Evolutionary conservation across 2,797 vertebrate genomes (phyloP).

Genomic region (Sciurus vulgaris): DNA sequence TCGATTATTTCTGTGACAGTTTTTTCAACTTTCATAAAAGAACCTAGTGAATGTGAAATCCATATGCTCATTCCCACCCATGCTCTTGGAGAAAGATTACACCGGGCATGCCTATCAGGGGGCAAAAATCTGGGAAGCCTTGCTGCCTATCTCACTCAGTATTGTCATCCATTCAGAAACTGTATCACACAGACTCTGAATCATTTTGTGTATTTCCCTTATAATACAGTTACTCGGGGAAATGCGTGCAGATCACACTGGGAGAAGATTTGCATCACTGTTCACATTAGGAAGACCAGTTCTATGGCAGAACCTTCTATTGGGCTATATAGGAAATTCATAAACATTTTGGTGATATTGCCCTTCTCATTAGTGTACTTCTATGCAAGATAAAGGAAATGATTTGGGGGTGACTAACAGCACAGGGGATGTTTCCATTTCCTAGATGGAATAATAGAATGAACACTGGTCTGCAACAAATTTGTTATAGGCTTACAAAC

Average conservation of each 20-base stretch:
- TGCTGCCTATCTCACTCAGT: neutral
- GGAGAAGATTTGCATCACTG: neutral
- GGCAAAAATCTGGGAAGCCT: neutral
- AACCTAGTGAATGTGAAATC: neutral
- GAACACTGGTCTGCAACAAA: neutral
- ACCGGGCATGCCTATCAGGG: neutral
- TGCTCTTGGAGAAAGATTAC: neutral
- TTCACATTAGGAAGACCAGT: neutral
- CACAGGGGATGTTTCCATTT: neutral
- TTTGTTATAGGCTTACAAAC: fast-evolving
- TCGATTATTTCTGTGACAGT: neutral
- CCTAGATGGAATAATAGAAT: neutral
- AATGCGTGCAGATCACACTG: fast-evolving
- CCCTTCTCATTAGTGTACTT: neutral
- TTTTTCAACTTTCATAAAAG: neutral
- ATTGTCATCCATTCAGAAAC: neutral
- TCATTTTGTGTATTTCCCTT: neutral
- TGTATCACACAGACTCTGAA: neutral
- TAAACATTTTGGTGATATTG: neutral
- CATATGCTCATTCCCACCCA: neutral
- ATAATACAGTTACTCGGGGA: neutral
- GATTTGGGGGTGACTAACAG: neutral
- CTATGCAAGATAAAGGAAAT: neutral
- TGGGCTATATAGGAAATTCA: neutral
- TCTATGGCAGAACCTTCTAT: neutral